Conservation (phyloP, 2,888 invertebrate genomes). For the Busseola fusca region DNA sequence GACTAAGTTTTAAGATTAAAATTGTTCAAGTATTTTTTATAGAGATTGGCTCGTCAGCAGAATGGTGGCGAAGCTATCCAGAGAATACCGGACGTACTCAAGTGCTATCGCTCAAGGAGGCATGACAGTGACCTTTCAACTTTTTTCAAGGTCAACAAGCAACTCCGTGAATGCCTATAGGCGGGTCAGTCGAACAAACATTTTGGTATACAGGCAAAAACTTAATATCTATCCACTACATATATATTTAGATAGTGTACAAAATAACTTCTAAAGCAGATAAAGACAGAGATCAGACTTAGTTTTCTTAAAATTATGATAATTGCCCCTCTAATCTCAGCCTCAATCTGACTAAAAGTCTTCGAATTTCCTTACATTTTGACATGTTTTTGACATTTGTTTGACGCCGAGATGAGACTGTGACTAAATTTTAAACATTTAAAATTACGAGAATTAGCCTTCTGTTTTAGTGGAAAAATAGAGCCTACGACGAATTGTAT, state of each 20-base stretch:
- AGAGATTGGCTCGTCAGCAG: neutral
- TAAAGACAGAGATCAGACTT: no score
- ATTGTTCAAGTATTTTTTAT: neutral
- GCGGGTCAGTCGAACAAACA: neutral
- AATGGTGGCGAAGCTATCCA: neutral
- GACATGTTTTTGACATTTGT: no score
- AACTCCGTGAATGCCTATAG: neutral
- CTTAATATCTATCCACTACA: neutral
- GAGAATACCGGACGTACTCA: neutral
- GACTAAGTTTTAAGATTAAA: no score
- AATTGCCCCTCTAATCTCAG: no score
- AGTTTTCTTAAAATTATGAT: no score
- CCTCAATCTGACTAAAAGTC: no score
- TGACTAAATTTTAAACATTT: no score
- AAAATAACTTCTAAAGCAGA: no score
- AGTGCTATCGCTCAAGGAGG: neutral
- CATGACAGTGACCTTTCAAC: neutral
- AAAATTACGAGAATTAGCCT: no score
- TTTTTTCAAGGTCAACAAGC: neutral
- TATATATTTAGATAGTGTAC: neutral
- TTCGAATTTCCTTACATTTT: no score
- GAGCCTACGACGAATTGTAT: conserved; percentile 45
- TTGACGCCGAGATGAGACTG: no score
- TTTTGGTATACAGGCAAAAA: neutral
- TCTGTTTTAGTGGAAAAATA: conserved; percentile 41